Percentiles rank a stretch among this genome's conserved stretches.
Evolutionary conservation across 2,797 vertebrate genomes (phyloP).

Genomic region (Petrocephalus sullivani): DNA sequence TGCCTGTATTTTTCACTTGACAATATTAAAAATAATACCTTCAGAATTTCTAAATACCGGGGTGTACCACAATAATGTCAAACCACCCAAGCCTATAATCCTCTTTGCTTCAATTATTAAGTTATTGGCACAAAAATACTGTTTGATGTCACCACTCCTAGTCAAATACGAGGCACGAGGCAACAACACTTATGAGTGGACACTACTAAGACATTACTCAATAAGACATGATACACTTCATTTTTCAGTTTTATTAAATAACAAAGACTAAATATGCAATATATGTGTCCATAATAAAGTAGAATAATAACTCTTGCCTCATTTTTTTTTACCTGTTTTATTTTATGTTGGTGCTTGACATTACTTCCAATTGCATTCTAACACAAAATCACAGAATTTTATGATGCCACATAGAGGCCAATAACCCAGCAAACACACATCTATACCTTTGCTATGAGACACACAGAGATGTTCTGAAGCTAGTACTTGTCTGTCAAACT

Average conservation of each 20-base stretch:
- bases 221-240: neutral
- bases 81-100: too few relatives aligned
- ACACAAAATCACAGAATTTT: neutral
- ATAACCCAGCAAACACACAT: neutral
- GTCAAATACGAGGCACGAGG: neutral
- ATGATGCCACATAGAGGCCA: neutral
- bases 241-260: constrained; percentile 1
- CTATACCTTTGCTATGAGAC: neutral
- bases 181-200: neutral
- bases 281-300: neutral
- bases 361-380: neutral
- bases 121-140: neutral
- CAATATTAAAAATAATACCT: neutral
- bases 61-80: too few relatives aligned
- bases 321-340: neutral
- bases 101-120: neutral
- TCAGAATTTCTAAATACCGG: neutral
- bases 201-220: neutral
- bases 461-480: neutral
- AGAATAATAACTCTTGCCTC: neutral
- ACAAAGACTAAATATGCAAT: neutral
- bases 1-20: too few relatives aligned
- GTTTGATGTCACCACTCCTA: neutral
- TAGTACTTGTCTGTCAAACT: neutral
- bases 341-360: neutral